These are phyloP conservation scores for Coregonus suidteri DNA, from an alignment of 2,797 vertebrate species.

Conservation along the genomic window DNA sequence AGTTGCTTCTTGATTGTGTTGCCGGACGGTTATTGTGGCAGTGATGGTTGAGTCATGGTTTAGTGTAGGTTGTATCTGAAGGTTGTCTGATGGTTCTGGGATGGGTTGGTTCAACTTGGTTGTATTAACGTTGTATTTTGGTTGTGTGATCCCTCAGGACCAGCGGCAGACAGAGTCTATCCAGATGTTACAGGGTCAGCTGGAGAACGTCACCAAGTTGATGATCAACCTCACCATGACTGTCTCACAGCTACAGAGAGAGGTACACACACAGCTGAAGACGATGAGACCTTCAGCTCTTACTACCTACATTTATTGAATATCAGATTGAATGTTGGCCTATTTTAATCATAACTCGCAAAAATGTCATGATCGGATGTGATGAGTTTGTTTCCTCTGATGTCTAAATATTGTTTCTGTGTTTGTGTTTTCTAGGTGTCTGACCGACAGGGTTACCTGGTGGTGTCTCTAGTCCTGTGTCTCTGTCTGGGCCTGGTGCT, in stretches of 20 bases:
- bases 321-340: too few species aligned
- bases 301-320: too few species aligned
- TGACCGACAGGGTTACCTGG: constrained; percentile 92
- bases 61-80: not conserved
- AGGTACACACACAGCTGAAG: constrained; percentile 73
- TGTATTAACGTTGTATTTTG: not conserved
- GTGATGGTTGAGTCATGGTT: not conserved
- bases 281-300: too few species aligned
- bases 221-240: constrained; percentile 88
- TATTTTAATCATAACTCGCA: too few species aligned
- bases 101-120: not conserved
- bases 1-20: not conserved
- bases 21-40: not conserved
- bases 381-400: not conserved
- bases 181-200: constrained; percentile 89
- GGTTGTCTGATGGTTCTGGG: not conserved
- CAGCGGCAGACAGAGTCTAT: constrained; percentile 95
- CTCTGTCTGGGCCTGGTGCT: constrained; percentile 86
- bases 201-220: constrained; percentile 89
- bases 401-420: not conserved
- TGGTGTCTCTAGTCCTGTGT: constrained; percentile 88
- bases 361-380: not conserved
- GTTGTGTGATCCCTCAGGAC: constrained; percentile 75
- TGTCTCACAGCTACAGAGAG: constrained; percentile 84
- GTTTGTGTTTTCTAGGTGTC: constrained; percentile 79